Evolutionary conservation across 2,888 invertebrate genomes (phyloP), one percentile per base, ranked within the genome.

Genomic region (Chorisops tibialis): DNA sequence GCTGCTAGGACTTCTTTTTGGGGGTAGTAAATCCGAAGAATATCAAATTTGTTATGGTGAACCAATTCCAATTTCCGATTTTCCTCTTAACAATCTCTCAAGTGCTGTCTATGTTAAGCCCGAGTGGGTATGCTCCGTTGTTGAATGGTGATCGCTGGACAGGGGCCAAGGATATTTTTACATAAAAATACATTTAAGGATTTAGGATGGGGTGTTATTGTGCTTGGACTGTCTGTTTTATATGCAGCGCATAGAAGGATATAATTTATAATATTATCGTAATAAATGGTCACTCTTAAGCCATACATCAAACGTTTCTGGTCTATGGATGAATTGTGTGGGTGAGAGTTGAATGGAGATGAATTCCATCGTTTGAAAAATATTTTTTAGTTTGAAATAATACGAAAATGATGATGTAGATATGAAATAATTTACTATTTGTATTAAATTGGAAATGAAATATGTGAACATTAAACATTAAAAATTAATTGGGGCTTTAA

Each of bases 201-300:
- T 56, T 30, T 43, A n/a, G 43, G 35, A 45, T 35, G 43, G 24
- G 45, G 21, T 56, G 43, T 30, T 56, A 47, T 11, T 18, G 30
- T 39, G n/a, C 22, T n/a, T 38, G 14, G 38, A 38, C 12, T 47
- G 16, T 21, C 64, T 64, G 49, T 58, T 64, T 62, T 64, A 64
- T 64, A 64, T 64, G 64, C 67, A 66, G 61, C 64, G 62, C 66
- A 68, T 68, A 66, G 67, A 63, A 63, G 65, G 61, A 67, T 65
- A 68, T 68, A 68, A 68, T 68, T 68, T 68, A 68, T 68, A 68
- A 68, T 67, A 52, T 62, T 66, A 68, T 68, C 67, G 65, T 68
- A 68, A 68, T 68, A 68, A 68, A 68, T 68, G 67, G 67, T 68
- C 67, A 68, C 67, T 68, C 66, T 68, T 65, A 67, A 68, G 64